Evolutionary conservation across 2,797 vertebrate genomes (phyloP), one percentile per base, ranked within the genome.

Genomic region (Girardinus metallicus): DNA sequence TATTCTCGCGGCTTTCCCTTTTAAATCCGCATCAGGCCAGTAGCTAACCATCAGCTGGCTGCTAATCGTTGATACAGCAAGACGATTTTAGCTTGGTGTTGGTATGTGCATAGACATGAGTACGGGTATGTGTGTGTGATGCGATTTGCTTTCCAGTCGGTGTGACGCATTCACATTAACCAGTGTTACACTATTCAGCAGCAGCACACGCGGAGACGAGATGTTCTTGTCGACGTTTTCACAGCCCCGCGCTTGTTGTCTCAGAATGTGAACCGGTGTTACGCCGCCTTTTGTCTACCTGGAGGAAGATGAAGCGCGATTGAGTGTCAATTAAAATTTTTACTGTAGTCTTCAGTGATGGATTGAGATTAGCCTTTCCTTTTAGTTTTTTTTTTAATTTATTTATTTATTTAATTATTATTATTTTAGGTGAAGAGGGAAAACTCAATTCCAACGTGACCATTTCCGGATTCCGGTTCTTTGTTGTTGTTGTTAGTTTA

Each of bases 1-100:
- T 5, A 31, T 12, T 1, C 13, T 4, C 3, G 12, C 16, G 18
- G 0, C 0, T n/a, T 0, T 57, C 15, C 1, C 7, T 39, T 5
- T 36, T 66, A 5, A 4, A 1, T 23, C 0, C 5, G 3, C 39
- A 0, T 77, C 9, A 26, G 46, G 57, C 31, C 62, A 44, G 51
- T 2, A 77, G 16, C 7, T 51, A 11, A 78, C 75, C 78, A 85
- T 53, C 78, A 10, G 0, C 9, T 6, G 8, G 39, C 5, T 1
- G 78, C 77, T 71, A 68, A 80, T 51, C 6, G 46, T 73, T 60
- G 26, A 75, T 64, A 18, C 2, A 4, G 5, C 29, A 2, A 26
- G 16, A 0, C 12, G 5, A 21, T 64, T 74, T 55, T 16, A 55
- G 12, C 3, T 34, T 41, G 5, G 23, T 1, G 72, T 29, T 3